A percentile compares a stretch with the other conserved stretches of the same genome.
Evolutionary conservation across 2,113 vertebrate species (phyloP).

Genomic region (Anas platyrhynchos): DNA sequence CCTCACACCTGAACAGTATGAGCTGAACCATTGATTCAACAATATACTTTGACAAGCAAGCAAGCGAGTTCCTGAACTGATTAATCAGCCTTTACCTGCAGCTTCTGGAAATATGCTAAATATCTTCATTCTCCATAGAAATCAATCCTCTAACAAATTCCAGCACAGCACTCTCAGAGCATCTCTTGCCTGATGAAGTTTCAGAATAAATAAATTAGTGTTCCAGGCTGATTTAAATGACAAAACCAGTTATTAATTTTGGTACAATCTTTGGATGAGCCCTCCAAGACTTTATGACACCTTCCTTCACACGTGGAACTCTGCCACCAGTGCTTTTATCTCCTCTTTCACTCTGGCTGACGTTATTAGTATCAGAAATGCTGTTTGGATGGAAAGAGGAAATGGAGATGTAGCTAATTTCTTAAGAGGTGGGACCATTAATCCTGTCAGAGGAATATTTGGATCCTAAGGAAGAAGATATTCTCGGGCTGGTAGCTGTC

Average conservation of each 20-base stretch:
- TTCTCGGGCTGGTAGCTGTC: neutral
- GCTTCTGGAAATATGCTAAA: neutral
- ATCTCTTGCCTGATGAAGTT: neutral
- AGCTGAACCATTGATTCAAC: neutral
- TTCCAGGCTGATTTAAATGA: neutral
- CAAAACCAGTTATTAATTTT: conserved; percentile 41
- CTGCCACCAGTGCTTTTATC: conserved; percentile 73
- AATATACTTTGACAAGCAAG: neutral
- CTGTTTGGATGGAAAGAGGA: conserved; percentile 61
- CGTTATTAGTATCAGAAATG: conserved; percentile 54
- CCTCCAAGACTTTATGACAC: conserved; percentile 63
- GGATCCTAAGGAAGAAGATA: neutral
- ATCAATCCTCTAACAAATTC: neutral
- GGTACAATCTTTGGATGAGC: conserved; percentile 3
- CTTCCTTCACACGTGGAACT: conserved; percentile 54
- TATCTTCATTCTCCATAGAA: neutral
- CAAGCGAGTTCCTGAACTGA: neutral
- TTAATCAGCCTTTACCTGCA: neutral
- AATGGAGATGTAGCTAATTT: conserved; percentile 61
- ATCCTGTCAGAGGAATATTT: conserved; percentile 18
- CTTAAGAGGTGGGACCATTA: conserved; percentile 57
- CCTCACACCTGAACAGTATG: neutral
- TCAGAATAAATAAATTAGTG: neutral
- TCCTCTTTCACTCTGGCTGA: conserved; percentile 45
- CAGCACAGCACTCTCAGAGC: fast-evolving